Percentiles rank a stretch among this genome's conserved stretches.
phyloP scores from a whole-genome alignment of 2,797 vertebrate genomes.

The Triplophysa bombifrons region DNA sequence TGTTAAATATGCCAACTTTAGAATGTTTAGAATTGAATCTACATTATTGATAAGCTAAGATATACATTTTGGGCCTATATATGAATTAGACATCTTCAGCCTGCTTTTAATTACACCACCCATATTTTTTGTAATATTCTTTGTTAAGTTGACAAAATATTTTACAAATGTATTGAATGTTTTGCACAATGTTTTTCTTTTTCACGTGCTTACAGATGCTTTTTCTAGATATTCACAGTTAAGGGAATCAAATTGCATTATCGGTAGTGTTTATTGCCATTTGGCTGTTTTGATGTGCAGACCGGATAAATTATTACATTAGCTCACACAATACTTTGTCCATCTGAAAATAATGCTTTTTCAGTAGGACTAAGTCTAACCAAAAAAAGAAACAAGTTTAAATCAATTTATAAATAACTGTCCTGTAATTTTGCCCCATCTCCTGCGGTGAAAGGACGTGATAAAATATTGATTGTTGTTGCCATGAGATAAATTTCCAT shows the following conservation, averaged over 20 bases:
- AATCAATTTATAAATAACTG: neutral
- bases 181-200: neutral
- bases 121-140: neutral
- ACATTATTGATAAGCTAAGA: conserved; percentile 2
- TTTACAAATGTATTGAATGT: too few relatives aligned
- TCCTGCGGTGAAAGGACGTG: conserved; percentile 9
- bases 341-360: neutral
- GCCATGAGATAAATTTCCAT: conserved; percentile 14
- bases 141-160: neutral
- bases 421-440: neutral
- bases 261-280: neutral
- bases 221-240: neutral
- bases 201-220: neutral
- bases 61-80: neutral
- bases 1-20: neutral
- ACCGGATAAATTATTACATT: neutral
- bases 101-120: neutral
- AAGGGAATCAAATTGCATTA: neutral
- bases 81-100: neutral
- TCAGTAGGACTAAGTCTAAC: too few relatives aligned
- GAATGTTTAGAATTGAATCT: neutral
- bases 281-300: neutral
- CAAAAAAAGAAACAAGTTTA: neutral
- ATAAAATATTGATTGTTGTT: conserved; percentile 50
- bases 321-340: neutral